Evolutionary conservation across 2,113 vertebrate species (phyloP).

Genomic region (Crotalus helleri): DNA sequence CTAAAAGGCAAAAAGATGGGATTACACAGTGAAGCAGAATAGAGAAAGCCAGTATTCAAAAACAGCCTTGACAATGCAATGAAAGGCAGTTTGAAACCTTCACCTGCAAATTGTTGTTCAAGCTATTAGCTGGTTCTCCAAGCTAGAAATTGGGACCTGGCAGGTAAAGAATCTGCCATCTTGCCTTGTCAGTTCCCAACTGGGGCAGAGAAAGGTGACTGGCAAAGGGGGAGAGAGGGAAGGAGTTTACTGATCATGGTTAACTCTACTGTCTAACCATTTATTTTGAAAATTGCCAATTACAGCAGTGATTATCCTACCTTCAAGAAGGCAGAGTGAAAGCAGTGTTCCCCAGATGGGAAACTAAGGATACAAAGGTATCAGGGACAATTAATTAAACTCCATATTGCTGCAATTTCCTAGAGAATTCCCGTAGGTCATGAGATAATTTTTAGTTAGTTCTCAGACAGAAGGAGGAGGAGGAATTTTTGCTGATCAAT

Average conservation of each 20-base stretch:
- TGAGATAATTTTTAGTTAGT: no score
- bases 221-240: not conserved
- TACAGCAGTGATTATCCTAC: not conserved
- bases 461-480: no score
- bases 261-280: not conserved
- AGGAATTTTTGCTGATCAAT: not conserved
- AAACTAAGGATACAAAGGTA: not conserved
- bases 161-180: not conserved
- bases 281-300: not conserved
- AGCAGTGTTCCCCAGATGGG: not conserved
- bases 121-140: not conserved
- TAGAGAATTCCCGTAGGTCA: no score
- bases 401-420: no score
- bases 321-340: not conserved
- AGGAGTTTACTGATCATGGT: not conserved
- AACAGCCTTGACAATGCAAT: not conserved
- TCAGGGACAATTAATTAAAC: no score
- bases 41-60: not conserved
- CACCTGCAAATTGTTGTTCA: not conserved
- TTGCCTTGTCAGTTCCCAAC: not conserved
- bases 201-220: not conserved
- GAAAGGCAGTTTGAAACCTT: not conserved
- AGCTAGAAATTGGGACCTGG: not conserved
- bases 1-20: not conserved
- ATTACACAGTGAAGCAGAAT: not conserved